These are phyloP conservation scores for Solen grandis DNA, from an alignment of 1,140 invertebrate species.

Conservation along the genomic window DNA sequence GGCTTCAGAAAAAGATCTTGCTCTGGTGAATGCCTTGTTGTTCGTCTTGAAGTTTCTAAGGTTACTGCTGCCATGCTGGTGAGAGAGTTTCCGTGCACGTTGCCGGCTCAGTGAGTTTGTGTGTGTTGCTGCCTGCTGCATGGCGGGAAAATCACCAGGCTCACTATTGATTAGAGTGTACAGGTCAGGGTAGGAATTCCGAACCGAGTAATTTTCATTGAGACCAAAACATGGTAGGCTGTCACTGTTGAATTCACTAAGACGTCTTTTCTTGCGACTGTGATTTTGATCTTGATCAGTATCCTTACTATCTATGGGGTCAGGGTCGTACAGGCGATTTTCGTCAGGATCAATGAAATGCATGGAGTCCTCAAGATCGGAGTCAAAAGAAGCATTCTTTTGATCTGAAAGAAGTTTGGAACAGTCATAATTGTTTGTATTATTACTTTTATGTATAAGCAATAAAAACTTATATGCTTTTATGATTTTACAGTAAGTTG, in stretches of 20 bases:
- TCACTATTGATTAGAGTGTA: background rate
- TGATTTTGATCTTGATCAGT: too few species aligned
- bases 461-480: too few species aligned
- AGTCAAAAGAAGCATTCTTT: conserved; percentile 37
- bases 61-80: conserved; percentile 23
- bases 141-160: background rate
- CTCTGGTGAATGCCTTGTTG: background rate
- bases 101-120: too few species aligned
- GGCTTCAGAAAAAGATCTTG: conserved; percentile 40
- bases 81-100: conserved; percentile 7
- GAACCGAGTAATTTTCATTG: background rate
- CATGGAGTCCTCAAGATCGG: conserved; percentile 52
- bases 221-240: too few species aligned
- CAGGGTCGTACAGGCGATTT: background rate
- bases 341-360: conserved; percentile 49
- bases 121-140: background rate
- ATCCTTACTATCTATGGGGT: too few species aligned
- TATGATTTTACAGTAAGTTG: too few species aligned
- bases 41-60: conserved; percentile 6
- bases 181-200: background rate
- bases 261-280: background rate
- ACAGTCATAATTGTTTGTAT: too few species aligned
- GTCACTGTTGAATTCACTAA: background rate
- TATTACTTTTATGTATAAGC: too few species aligned
- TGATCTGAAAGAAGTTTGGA: background rate